Percentiles rank a stretch among this genome's conserved stretches.
Conservation (phyloP, 2,797 vertebrate genomes). For the Sciaenops ocellatus region DNA sequence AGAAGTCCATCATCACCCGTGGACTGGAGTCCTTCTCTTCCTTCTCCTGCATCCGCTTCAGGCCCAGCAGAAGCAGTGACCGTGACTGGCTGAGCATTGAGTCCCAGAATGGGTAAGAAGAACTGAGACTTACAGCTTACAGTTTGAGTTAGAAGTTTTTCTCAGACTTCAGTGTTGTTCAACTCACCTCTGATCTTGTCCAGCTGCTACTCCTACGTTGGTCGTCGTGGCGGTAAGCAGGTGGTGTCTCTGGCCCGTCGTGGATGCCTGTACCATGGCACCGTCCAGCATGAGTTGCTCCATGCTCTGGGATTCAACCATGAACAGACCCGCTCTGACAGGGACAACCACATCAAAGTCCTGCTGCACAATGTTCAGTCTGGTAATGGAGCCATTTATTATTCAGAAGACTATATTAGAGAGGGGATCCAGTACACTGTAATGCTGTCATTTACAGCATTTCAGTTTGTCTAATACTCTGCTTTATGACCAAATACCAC, state of each 20-base stretch:
- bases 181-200: constrained; percentile 1
- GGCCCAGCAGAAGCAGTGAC: constrained; percentile 62
- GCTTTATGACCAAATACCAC: not conserved
- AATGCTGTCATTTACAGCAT: too few species aligned
- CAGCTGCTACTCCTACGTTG: constrained; percentile 76
- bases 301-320: constrained; percentile 85
- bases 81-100: constrained; percentile 80
- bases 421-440: too few species aligned
- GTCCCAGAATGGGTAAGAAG: constrained; percentile 71
- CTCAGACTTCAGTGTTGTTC: not conserved
- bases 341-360: constrained; percentile 81
- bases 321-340: constrained; percentile 81
- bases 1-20: constrained; percentile 70
- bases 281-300: constrained; percentile 82
- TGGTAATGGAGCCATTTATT: constrained; percentile 34
- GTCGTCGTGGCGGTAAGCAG: constrained; percentile 69
- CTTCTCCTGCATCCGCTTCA: constrained; percentile 81
- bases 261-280: constrained; percentile 80
- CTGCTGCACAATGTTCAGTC: constrained; percentile 65
- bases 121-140: not conserved
- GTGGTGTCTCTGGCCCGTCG: constrained; percentile 70
- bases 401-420: not conserved
- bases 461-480: not conserved
- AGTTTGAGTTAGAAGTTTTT: not conserved
- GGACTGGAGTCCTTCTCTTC: constrained; percentile 78